Base-by-base conservation (phyloP, 2,888 invertebrate species). In the Coremacera marginata region DNA sequence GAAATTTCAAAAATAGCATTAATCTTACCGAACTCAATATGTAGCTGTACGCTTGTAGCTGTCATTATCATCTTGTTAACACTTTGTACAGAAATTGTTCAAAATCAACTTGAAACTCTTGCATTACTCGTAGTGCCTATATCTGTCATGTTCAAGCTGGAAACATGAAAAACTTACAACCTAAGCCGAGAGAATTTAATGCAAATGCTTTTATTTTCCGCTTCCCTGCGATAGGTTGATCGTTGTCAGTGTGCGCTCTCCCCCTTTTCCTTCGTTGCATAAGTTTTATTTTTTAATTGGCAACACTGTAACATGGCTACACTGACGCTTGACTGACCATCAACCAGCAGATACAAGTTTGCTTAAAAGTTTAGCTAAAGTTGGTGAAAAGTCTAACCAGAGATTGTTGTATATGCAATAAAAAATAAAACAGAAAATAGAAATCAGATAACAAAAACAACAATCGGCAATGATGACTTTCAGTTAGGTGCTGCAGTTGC, bases 61-160 rank as follows among this genome's bases (percentile, higher is more conserved):
- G 78, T 78, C 78, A 78, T 76, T 76, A 78, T 70, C 67, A 78
- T 76, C 76, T 78, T 78, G 76, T 78, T 78, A 76, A 76, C 78
- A 76, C 78, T 76, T 73, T 76, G 73, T 76, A 27, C 14, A 55
- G 57, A 76, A 71, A 57, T 70, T 22, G 70, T 75, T 27, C 22
- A 27, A 71, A 74, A 74, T 57, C 74, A 74, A 67, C 37, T 74
- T 55, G 67, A 74, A 67, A 31, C 34, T 22, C 44, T 44, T 44
- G 44, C 11, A 44, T 44, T 14, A 25, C 55, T 60, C 37, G 71
- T 72, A 62, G 73, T 63, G 71, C 25, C 51, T 71, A 44, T 51
- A 34, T 27, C 73, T 52, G 73, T 73, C 65, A 51, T 73, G 63
- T 73, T 52, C 31, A 65, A 65, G 73, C 73, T 52, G 14, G 14